phyloP scores from a whole-genome alignment of 1,140 invertebrate species.

The Medauroidea extradentata region DNA sequence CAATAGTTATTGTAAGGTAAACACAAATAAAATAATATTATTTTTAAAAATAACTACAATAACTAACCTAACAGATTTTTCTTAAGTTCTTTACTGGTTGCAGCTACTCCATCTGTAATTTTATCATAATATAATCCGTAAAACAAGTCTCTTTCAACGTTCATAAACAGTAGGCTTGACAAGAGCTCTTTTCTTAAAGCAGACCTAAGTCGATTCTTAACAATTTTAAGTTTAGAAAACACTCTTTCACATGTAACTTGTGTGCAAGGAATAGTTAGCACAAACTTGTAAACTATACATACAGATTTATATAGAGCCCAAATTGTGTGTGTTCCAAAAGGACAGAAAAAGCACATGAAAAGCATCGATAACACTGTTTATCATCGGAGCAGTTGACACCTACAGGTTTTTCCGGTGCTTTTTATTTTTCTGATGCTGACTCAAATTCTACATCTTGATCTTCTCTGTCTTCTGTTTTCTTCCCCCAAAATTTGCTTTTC shows the following conservation, averaged over 20 bases:
- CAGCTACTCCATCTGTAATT: conserved; percentile 15
- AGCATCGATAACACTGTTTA: conserved; percentile 14
- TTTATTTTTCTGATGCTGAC: not conserved
- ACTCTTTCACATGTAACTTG: conserved; percentile 3
- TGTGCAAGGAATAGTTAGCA: conserved; percentile 1
- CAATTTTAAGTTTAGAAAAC: conserved; percentile 4
- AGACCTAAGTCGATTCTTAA: conserved; percentile 4
- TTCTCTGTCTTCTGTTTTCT: not conserved
- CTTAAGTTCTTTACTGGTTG: conserved; percentile 11
- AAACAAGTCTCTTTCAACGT: conserved; percentile 19
- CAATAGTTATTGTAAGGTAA: too few species aligned
- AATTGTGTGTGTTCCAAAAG: conserved; percentile 13
- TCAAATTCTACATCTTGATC: not conserved
- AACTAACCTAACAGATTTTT: conserved; percentile 8
- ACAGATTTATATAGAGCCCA: conserved; percentile 15
- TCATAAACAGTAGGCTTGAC: conserved; percentile 14
- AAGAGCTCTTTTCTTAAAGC: conserved; percentile 15
- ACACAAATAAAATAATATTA: too few species aligned
- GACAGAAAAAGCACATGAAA: conserved; percentile 16
- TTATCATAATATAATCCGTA: conserved; percentile 11
- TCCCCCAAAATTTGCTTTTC: not conserved
- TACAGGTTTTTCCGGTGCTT: conserved; percentile 2
- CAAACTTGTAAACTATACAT: conserved; percentile 16
- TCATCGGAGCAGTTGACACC: conserved; percentile 3
- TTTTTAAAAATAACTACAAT: too few species aligned